These are phyloP conservation scores for Drosophila yakuba DNA, from an alignment of 1,140 invertebrate species.

Conservation along the genomic window DNA sequence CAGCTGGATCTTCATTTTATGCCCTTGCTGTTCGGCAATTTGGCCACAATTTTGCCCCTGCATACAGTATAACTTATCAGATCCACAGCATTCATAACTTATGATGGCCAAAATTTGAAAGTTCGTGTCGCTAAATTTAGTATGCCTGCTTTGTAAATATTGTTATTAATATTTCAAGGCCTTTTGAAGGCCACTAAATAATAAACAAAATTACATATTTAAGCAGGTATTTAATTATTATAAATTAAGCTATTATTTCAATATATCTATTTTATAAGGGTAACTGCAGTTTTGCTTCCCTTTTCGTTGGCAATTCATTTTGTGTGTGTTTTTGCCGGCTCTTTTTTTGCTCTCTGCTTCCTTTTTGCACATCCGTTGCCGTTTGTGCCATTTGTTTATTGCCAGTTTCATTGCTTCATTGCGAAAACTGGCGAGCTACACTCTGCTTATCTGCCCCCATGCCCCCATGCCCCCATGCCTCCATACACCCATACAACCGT, in stretches of 20 bases:
- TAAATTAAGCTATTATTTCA: not conserved
- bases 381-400: constrained; percentile 77
- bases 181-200: too few species aligned
- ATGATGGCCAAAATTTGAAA: not conserved
- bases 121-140: not conserved
- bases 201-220: too few species aligned
- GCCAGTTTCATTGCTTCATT: constrained; percentile 79
- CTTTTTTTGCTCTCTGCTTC: constrained; percentile 13
- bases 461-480: not conserved
- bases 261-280: constrained; percentile 1
- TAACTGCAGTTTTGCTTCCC: constrained; percentile 13
- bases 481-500: not conserved
- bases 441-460: constrained; percentile 36
- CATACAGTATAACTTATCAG: not conserved
- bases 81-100: not conserved
- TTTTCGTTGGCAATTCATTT: constrained; percentile 25
- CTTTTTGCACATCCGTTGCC: constrained; percentile 51
- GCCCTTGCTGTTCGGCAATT: constrained; percentile 21
- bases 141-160: too few species aligned
- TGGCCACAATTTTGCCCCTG: constrained; percentile 11
- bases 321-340: constrained; percentile 14
- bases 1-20: constrained; percentile 36
- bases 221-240: too few species aligned
- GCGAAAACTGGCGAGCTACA: constrained; percentile 30
- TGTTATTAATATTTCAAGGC: too few species aligned